Evolutionary conservation across 1,140 invertebrate genomes (phyloP), one percentile per base, ranked within the genome.

Genomic region (Oscheius sp.): DNA sequence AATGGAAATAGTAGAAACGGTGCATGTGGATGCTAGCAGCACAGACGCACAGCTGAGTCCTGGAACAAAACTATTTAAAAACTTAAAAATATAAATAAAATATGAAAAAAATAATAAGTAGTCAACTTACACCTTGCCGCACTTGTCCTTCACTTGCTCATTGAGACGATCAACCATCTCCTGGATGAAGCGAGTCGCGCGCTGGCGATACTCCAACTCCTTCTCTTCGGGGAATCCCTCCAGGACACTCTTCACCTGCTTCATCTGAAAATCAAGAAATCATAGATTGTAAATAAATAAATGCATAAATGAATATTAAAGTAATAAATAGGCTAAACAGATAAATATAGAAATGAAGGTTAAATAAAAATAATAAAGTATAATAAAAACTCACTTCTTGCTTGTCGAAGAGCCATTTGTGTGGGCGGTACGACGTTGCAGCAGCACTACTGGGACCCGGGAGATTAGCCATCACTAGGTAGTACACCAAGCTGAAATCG

Each of bases 1-100:
- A 66, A 29, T 66, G 64, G 28, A 66, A 49, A 38, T 66, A 49
- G 36, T 46, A 66, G 36, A 66, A 66, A 23, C 64, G 34, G 36
- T 66, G 38, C 64, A 49, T 46, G 20, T 66, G 64, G 20, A 66
- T 18, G 64, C 26, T 66, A 7, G 64, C 61, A n/a, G 36, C 15
- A 32, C 61, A 63, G 28, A 42, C 35, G 29, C 61, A 63, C 15
- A 63, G 61, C 32, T 63, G 61, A 13, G 61, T 36, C 26, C 61
- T 63, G 31, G 31, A 63, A 63, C 31, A 10, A 63, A 26, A n/a
- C 7, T 15, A 13, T 59, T 0, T 20, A 23, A 15, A 31, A 59
- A 59, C 18, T 18, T 23, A 59, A 28, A 59, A 59, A 59, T 13
- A 13, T 23, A 28, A 13, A 13, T 59, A 23, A 13, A 20, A 59